Conservation (phyloP, 2,888 invertebrate genomes). For the Noctua fimbriata region DNA sequence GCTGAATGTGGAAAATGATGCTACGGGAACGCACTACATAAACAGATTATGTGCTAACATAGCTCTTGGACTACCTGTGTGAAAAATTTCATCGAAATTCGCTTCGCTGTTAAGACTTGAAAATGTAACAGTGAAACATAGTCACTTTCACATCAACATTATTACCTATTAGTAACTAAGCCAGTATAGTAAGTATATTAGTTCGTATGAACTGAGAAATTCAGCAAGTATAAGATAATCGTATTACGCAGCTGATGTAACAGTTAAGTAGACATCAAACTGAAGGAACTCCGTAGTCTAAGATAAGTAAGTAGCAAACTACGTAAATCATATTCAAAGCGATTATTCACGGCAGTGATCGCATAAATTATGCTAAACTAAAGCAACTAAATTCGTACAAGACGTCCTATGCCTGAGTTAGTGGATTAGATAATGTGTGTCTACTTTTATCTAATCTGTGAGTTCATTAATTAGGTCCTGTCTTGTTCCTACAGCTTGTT, state of each 20-base stretch:
- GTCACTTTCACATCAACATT: background rate
- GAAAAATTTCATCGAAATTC: background rate
- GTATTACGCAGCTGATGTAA: constrained; percentile 40
- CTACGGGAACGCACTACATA: no score
- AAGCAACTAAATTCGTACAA: constrained; percentile 57
- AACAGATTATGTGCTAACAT: background rate
- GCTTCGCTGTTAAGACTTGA: background rate
- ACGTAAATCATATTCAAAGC: constrained; percentile 66
- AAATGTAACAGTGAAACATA: background rate
- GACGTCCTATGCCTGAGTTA: constrained; percentile 53
- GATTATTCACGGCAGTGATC: constrained; percentile 65
- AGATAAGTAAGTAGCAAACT: constrained; percentile 46
- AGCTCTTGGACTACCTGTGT: background rate
- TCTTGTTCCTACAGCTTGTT: background rate
- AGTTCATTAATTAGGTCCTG: constrained; percentile 23
- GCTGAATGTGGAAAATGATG: background rate
- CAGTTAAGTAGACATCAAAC: constrained; percentile 39
- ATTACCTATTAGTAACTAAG: background rate
- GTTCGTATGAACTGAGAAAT: background rate
- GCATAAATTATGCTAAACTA: constrained; percentile 65
- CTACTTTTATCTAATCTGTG: constrained; percentile 48
- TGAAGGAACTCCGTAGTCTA: constrained; percentile 24
- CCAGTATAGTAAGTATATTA: background rate
- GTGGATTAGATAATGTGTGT: constrained; percentile 60
- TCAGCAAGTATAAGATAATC: constrained; percentile 35